phyloP scores from a whole-genome alignment of 2,888 invertebrate species.

The Caenorhabditis becei region DNA sequence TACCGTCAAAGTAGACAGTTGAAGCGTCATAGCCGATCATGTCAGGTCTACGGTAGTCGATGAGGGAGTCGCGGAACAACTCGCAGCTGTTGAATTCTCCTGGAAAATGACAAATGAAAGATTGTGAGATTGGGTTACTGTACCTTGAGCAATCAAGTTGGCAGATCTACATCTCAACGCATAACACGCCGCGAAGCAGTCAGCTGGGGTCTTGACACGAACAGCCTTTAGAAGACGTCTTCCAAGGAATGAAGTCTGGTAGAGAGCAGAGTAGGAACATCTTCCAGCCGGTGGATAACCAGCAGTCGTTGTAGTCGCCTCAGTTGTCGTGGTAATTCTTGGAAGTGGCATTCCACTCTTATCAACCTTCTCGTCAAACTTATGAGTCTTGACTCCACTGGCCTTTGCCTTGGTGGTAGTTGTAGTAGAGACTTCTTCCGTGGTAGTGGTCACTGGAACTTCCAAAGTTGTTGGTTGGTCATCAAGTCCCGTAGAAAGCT shows the following conservation, averaged over 20 bases:
- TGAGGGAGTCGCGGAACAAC: slow-evolving; percentile 78
- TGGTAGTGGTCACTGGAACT: slow-evolving; percentile 16
- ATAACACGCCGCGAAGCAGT: slow-evolving; percentile 79
- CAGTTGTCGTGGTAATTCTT: slow-evolving; percentile 62
- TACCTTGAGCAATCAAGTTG: slow-evolving; percentile 75
- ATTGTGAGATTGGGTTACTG: background rate
- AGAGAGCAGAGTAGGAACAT: slow-evolving; percentile 79
- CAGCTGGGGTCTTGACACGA: slow-evolving; percentile 67
- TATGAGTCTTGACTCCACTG: slow-evolving; percentile 67
- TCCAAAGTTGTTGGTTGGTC: slow-evolving; percentile 32
- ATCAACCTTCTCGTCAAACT: slow-evolving; percentile 66
- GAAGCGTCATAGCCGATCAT: slow-evolving; percentile 77
- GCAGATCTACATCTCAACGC: slow-evolving; percentile 79
- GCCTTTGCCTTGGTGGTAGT: slow-evolving; percentile 46
- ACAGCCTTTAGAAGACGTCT: slow-evolving; percentile 67
- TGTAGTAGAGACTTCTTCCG: slow-evolving; percentile 32
- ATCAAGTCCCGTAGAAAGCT: slow-evolving; percentile 39
- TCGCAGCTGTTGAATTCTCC: slow-evolving; percentile 67
- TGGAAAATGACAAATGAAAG: slow-evolving; percentile 12
- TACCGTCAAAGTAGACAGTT: slow-evolving; percentile 81
- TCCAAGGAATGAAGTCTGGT: slow-evolving; percentile 78
- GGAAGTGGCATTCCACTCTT: slow-evolving; percentile 60
- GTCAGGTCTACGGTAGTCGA: slow-evolving; percentile 79
- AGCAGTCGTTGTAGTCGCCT: slow-evolving; percentile 63
- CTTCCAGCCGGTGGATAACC: slow-evolving; percentile 76